phyloP scores from a whole-genome alignment of 1,140 invertebrate genomes.

The Oryctes rhinoceros region DNA sequence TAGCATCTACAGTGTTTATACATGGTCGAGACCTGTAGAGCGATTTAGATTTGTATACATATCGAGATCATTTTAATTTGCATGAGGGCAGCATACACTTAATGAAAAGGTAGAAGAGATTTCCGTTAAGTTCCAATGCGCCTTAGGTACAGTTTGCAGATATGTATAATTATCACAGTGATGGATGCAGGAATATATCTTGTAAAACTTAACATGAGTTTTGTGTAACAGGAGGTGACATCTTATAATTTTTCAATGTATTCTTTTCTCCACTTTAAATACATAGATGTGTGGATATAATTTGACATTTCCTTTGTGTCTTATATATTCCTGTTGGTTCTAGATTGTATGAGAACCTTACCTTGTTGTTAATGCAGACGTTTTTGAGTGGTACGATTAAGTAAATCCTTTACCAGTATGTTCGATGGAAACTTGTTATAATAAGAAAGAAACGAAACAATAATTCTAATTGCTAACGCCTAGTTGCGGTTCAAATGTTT shows the following conservation, averaged over 20 bases:
- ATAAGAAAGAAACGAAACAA: neutral
- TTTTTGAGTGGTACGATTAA: neutral
- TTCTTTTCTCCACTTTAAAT: neutral
- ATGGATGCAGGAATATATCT: neutral
- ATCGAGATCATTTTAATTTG: too few relatives aligned
- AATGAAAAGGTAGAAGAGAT: too few relatives aligned
- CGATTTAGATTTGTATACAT: too few relatives aligned
- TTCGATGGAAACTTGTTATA: neutral
- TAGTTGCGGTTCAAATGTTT: neutral
- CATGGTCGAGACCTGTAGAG: neutral
- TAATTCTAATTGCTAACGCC: neutral
- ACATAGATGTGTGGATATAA: too few relatives aligned
- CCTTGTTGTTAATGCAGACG: neutral
- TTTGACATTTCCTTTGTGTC: conserved; percentile 55
- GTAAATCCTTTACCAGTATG: neutral
- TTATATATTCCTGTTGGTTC: conserved; percentile 53
- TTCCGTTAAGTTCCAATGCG: neutral
- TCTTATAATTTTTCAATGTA: neutral
- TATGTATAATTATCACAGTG: neutral
- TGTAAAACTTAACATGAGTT: conserved; percentile 53
- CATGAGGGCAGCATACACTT: too few relatives aligned
- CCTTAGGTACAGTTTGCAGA: neutral
- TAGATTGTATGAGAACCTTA: neutral
- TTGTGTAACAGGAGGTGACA: too few relatives aligned
- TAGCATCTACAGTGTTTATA: neutral